Evolutionary conservation across 2,797 vertebrate species (phyloP).

Genomic region (Babyrousa celebensis): DNA sequence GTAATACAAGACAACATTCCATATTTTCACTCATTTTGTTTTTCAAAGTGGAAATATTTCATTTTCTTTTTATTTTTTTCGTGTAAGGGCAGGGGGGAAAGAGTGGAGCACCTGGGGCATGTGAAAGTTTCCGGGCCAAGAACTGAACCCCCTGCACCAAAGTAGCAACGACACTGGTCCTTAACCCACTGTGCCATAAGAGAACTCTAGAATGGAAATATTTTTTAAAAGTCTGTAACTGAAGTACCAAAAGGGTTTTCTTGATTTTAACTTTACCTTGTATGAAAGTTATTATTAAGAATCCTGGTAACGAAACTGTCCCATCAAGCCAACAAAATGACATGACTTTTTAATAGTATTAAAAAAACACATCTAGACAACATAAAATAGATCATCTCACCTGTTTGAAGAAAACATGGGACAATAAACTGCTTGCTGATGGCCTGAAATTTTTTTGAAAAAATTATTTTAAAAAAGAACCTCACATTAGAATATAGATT

Average conservation of each 20-base stretch:
- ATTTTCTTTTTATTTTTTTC: neutral
- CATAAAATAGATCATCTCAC: constrained; percentile 89
- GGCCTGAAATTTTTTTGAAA: constrained; percentile 93
- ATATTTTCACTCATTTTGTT: constrained; percentile 54
- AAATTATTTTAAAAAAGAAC: constrained; percentile 66
- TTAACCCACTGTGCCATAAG: too few relatives aligned
- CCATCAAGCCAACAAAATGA: constrained; percentile 58
- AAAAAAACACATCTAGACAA: constrained; percentile 70
- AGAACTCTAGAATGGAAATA: too few relatives aligned
- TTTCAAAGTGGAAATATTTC: constrained; percentile 51
- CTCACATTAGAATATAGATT: constrained; percentile 55
- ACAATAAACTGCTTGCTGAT: constrained; percentile 95
- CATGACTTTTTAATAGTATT: constrained; percentile 46
- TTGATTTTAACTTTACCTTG: constrained; percentile 74
- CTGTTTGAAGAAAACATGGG: constrained; percentile 98
- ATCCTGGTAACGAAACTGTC: constrained; percentile 15
- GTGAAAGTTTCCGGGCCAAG: too few relatives aligned
- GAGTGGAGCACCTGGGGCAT: too few relatives aligned
- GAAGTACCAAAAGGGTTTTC: constrained; percentile 45
- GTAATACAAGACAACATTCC: neutral
- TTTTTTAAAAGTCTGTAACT: neutral
- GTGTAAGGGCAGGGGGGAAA: too few relatives aligned
- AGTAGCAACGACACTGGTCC: too few relatives aligned
- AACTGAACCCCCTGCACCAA: too few relatives aligned
- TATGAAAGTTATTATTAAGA: constrained; percentile 60